A percentile compares a stretch with the other conserved stretches of the same genome.
phyloP scores from a whole-genome alignment of 2,113 vertebrate genomes.

The Zapornia atra region DNA sequence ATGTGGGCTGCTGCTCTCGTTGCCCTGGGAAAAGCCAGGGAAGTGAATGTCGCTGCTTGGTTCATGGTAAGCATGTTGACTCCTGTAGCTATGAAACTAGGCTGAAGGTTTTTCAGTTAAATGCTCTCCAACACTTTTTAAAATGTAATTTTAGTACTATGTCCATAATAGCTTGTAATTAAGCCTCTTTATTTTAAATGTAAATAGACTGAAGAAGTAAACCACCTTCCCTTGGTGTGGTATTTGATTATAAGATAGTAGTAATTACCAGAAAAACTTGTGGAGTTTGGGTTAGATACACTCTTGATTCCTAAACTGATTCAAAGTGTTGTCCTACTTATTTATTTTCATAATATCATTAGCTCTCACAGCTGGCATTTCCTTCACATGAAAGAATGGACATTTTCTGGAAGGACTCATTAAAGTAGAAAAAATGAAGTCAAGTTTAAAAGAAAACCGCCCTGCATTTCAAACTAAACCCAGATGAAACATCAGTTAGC shows the following conservation, averaged over 20 bases:
- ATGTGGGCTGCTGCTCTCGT: not conserved
- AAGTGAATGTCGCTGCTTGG: not conserved
- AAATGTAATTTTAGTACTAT: not conserved
- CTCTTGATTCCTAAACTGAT: constrained; percentile 28
- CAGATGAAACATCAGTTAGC: not conserved
- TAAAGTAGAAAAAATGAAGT: constrained; percentile 48
- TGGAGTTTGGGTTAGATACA: not conserved
- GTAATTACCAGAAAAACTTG: not conserved
- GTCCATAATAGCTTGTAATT: not conserved
- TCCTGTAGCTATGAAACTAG: not conserved
- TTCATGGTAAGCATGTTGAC: not conserved
- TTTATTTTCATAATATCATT: constrained; percentile 53
- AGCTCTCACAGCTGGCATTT: constrained; percentile 45
- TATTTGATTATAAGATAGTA: not conserved
- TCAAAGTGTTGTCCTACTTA: constrained; percentile 16
- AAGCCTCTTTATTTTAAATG: not conserved
- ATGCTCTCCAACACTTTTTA: not conserved
- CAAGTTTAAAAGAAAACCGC: not conserved
- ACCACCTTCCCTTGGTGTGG: not conserved
- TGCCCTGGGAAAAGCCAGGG: not conserved
- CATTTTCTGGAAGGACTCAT: constrained; percentile 32
- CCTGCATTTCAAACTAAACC: not conserved
- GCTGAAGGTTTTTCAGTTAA: not conserved
- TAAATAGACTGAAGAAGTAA: not conserved
- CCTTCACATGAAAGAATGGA: constrained; percentile 6